A percentile compares a stretch with the other conserved stretches of the same genome.
Conservation (phyloP, 2,888 invertebrate genomes). For the Diarsia brunnea region DNA sequence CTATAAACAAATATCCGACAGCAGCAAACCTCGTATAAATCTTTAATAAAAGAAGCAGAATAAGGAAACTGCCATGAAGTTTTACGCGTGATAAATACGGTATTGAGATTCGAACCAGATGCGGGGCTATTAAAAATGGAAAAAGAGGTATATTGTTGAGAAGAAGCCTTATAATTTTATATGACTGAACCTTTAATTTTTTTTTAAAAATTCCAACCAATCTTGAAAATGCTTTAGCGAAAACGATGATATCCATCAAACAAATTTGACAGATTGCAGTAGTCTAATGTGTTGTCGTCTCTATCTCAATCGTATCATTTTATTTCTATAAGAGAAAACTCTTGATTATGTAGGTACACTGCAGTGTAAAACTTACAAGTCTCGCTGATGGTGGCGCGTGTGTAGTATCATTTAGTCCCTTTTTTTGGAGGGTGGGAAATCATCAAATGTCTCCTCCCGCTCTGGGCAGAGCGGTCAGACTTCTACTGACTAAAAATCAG, state of each 20-base stretch:
- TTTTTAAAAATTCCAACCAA: too few relatives aligned
- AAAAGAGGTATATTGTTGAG: not conserved
- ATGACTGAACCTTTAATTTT: not conserved
- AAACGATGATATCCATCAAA: too few relatives aligned
- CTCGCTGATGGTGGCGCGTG: too few relatives aligned
- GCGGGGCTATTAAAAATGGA: constrained; percentile 6
- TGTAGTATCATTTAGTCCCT: too few relatives aligned
- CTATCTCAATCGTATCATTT: not conserved
- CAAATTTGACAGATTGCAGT: too few relatives aligned
- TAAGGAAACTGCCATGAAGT: constrained; percentile 66
- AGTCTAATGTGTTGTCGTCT: too few relatives aligned
- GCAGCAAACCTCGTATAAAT: constrained; percentile 72
- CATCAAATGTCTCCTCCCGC: too few relatives aligned
- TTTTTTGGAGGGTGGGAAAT: too few relatives aligned
- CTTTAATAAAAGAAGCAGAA: constrained; percentile 67
- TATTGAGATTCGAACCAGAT: constrained; percentile 30
- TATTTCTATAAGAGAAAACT: not conserved
- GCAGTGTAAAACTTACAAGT: not conserved
- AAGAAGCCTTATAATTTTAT: not conserved
- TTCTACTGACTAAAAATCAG: too few relatives aligned
- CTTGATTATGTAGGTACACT: not conserved
- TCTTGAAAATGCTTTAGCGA: too few relatives aligned
- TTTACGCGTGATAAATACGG: constrained; percentile 64
- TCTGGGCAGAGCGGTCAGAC: too few relatives aligned
- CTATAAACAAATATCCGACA: constrained; percentile 74